Evolutionary conservation across 1,140 invertebrate genomes (phyloP).

Genomic region (Zaprionus ornatus): DNA sequence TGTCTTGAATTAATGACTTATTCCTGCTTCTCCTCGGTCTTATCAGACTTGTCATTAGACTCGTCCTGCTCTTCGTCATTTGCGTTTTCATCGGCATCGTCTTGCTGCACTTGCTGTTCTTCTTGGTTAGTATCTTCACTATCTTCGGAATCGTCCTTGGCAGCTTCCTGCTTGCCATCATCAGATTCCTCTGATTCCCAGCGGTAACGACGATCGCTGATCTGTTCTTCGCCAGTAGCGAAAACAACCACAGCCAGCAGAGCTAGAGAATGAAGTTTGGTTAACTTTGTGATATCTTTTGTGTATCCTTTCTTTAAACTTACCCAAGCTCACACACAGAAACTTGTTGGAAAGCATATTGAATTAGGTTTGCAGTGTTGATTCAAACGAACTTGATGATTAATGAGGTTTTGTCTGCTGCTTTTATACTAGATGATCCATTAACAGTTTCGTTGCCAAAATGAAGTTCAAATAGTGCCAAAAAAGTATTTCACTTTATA

Average conservation of each 20-base stretch:
- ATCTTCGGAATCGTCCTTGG: background rate
- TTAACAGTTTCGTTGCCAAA: conserved; percentile 10
- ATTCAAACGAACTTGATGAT: conserved; percentile 43
- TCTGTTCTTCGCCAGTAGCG: conserved; percentile 24
- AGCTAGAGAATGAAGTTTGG: conserved; percentile 13
- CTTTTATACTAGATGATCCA: conserved; percentile 56
- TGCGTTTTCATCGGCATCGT: background rate
- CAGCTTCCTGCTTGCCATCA: conserved; percentile 1
- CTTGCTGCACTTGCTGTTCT: background rate
- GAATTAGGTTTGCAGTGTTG: conserved; percentile 15
- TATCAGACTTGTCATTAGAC: background rate
- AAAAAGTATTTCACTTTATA: conserved; percentile 30
- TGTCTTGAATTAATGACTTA: conserved; percentile 1
- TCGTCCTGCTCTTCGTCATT: conserved; percentile 2
- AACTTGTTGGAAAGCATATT: conserved; percentile 63
- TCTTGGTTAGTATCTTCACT: background rate
- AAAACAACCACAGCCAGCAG: conserved; percentile 53
- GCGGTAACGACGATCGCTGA: conserved; percentile 65
- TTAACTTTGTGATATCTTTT: background rate
- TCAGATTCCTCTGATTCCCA: conserved; percentile 29
- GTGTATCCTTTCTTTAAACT: conserved; percentile 9
- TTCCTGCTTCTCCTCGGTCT: background rate
- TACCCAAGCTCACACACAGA: conserved; percentile 56
- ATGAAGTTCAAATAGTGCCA: conserved; percentile 15
- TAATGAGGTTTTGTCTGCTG: conserved; percentile 16